Percentiles rank a stretch among this genome's conserved stretches.
Evolutionary conservation across 2,888 invertebrate species (phyloP).

Genomic region (Scaptomyza polygonia): DNA sequence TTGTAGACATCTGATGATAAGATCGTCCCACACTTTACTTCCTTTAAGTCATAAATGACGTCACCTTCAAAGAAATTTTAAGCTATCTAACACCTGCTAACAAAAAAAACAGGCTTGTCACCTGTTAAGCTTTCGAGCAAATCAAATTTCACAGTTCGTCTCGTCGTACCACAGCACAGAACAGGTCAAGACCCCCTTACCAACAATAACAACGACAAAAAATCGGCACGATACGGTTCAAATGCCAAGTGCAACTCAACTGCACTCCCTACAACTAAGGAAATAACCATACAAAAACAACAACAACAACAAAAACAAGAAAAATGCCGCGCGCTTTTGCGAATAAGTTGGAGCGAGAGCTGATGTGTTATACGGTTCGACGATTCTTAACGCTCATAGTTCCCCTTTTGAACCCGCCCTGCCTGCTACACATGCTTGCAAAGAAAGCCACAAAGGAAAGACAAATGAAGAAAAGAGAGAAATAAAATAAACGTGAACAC

Average conservation of each 20-base stretch:
- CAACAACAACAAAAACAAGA: too few species aligned
- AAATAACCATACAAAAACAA: background rate
- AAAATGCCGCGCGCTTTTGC: conserved; percentile 65
- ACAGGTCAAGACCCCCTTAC: conserved; percentile 8
- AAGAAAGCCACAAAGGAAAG: conserved; percentile 59
- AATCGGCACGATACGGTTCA: conserved; percentile 71
- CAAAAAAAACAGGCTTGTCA: background rate
- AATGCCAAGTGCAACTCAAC: conserved; percentile 62
- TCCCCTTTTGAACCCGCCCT: conserved; percentile 70
- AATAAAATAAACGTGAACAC: conserved; percentile 59
- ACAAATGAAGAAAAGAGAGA: conserved; percentile 15
- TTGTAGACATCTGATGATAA: background rate
- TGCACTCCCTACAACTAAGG: background rate
- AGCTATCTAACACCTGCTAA: conserved; percentile 19
- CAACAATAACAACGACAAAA: background rate
- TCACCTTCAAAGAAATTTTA: background rate
- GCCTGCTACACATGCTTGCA: conserved; percentile 10
- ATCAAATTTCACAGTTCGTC: conserved; percentile 43
- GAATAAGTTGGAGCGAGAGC: conserved; percentile 17
- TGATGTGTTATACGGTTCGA: conserved; percentile 68
- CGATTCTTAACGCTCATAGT: conserved; percentile 73
- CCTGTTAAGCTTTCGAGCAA: conserved; percentile 32
- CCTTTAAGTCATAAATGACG: background rate
- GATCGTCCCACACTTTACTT: background rate
- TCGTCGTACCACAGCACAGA: background rate